These are phyloP conservation scores for Oikopleura albicans DNA, from an alignment of 23 tunicate species.

Conservation along the genomic window DNA sequence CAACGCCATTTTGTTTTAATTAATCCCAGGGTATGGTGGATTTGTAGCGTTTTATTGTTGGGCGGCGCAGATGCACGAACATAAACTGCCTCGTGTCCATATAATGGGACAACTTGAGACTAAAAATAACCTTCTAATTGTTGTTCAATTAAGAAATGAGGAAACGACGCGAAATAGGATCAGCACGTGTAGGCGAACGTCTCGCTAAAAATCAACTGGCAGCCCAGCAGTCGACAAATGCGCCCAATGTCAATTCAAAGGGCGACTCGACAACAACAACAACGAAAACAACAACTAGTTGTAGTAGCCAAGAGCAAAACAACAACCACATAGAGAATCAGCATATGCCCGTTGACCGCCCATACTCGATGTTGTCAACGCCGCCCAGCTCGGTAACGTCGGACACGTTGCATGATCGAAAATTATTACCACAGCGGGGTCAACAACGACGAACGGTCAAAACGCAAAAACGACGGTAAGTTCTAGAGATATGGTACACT, in stretches of 20 bases:
- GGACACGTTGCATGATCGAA: background rate
- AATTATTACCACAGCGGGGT: background rate
- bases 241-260: background rate
- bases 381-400: background rate
- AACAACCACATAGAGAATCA: background rate
- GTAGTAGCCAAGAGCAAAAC: background rate
- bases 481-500: no score
- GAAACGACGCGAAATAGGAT: background rate
- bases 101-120: no score
- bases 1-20: background rate
- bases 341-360: no score
- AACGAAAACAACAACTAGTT: background rate
- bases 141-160: background rate
- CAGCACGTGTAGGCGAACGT: background rate
- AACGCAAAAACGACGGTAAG: background rate
- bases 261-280: no score
- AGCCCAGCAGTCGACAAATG: background rate
- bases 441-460: constrained; percentile 10
- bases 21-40: background rate
- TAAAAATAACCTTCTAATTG: background rate
- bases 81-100: no score
- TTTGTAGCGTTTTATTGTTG: background rate
- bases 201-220: background rate
- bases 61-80: no score
- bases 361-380: background rate